Conservation (phyloP, 2,888 invertebrate genomes). For the Oscheius sp. region DNA sequence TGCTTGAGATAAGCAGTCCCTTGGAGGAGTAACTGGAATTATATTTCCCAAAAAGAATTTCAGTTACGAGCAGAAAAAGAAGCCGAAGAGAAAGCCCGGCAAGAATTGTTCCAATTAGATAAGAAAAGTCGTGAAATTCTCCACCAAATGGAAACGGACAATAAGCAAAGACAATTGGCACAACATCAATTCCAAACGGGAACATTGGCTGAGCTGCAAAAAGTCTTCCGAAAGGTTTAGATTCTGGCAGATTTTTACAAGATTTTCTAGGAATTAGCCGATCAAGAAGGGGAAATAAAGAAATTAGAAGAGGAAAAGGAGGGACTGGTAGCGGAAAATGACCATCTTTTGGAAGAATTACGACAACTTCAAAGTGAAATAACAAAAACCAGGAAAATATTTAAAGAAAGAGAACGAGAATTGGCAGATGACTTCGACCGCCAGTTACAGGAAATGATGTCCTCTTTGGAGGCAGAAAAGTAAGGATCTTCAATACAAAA, state of each 20-base stretch:
- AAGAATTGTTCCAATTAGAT: conserved; percentile 22
- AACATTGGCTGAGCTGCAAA: conserved; percentile 30
- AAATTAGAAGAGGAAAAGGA: conserved; percentile 31
- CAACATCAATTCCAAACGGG: conserved; percentile 26
- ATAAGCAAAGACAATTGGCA: conserved; percentile 21
- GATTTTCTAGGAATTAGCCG: conserved; percentile 27
- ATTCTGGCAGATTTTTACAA: neutral
- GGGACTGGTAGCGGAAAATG: conserved; percentile 31
- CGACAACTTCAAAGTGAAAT: conserved; percentile 25
- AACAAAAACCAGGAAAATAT: neutral
- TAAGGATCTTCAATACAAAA: neutral
- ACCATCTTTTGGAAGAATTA: conserved; percentile 23
- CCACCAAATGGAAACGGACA: conserved; percentile 16
- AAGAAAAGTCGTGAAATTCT: conserved; percentile 25
- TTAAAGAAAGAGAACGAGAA: conserved; percentile 15
- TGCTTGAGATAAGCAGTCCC: no score
- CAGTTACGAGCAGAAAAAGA: conserved; percentile 28
- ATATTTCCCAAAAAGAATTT: no score
- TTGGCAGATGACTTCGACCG: conserved; percentile 27
- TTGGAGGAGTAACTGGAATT: no score
- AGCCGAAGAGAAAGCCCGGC: conserved; percentile 4
- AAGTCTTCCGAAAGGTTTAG: conserved; percentile 31
- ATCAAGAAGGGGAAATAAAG: conserved; percentile 28
- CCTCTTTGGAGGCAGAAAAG: conserved; percentile 1
- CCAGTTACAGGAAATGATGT: conserved; percentile 29